Evolutionary conservation across 2,797 vertebrate species (phyloP).

Genomic region (Hapalemur alaotrensis): DNA sequence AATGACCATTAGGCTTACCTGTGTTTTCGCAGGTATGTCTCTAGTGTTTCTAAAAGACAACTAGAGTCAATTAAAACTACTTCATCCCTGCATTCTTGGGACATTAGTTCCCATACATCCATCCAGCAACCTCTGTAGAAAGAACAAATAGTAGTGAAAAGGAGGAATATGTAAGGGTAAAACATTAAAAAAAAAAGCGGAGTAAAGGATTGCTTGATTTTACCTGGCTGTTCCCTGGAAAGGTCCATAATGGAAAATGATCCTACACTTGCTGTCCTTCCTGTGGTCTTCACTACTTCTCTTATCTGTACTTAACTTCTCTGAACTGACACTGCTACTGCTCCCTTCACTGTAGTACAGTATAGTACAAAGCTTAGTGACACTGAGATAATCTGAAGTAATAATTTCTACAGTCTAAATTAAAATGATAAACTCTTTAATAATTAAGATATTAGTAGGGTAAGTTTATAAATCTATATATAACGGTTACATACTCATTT

Average conservation of each 20-base stretch:
- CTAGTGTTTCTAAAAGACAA: conserved; percentile 96
- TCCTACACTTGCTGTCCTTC: conserved; percentile 86
- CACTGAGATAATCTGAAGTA: conserved; percentile 49
- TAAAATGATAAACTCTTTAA: conserved; percentile 65
- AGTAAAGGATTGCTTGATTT: conserved; percentile 75
- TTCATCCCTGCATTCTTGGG: conserved; percentile 98
- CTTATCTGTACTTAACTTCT: conserved; percentile 87
- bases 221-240: conserved; percentile 86
- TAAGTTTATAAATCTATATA: conserved; percentile 51
- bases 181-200: conserved; percentile 11
- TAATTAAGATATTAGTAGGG: conserved; percentile 58
- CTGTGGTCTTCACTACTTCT: conserved; percentile 85
- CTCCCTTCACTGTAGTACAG: conserved; percentile 84
- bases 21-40: conserved; percentile 97
- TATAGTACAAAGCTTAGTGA: conserved; percentile 79
- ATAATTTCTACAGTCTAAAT: conserved; percentile 65
- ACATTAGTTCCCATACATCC: conserved; percentile 99
- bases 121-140: conserved; percentile 96
- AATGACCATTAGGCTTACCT: conserved; percentile 85
- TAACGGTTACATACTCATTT: conserved; percentile 34
- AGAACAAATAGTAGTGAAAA: not conserved
- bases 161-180: not conserved
- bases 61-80: conserved; percentile 96
- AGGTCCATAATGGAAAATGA: conserved; percentile 86
- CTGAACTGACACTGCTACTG: conserved; percentile 84